Conservation (phyloP, 2,797 vertebrate genomes). For the Phoebastria nigripes region DNA sequence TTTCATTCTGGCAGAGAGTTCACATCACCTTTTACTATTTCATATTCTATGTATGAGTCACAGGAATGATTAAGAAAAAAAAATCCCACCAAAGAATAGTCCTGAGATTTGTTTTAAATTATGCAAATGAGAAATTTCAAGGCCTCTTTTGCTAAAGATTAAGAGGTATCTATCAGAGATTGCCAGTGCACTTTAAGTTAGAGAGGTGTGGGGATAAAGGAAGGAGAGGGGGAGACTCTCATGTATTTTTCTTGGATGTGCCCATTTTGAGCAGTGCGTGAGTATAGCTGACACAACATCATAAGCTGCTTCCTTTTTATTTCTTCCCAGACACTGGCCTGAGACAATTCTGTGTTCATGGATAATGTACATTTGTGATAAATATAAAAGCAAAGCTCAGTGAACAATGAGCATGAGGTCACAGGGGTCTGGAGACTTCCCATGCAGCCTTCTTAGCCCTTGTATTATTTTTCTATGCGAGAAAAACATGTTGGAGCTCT, state of each 20-base stretch:
- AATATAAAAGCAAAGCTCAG: not conserved
- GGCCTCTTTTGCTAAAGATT: not conserved
- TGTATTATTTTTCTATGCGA: not conserved
- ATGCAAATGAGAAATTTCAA: not conserved
- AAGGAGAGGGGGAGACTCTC: not conserved
- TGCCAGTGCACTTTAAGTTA: not conserved
- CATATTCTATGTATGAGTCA: conserved; percentile 33
- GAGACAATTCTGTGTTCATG: not conserved
- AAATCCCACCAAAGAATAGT: not conserved
- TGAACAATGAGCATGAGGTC: not conserved
- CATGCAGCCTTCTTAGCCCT: not conserved
- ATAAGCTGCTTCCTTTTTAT: not conserved
- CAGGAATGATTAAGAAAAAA: conserved; percentile 13
- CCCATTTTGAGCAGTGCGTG: not conserved
- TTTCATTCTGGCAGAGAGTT: conserved; percentile 46
- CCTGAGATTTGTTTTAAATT: conserved; percentile 50
- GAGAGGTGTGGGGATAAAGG: not conserved
- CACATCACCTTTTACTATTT: conserved; percentile 25
- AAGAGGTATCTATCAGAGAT: not conserved
- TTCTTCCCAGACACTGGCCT: not conserved
- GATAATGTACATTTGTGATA: not conserved
- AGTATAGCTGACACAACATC: not conserved
- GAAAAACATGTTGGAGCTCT: not conserved
- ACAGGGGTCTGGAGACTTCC: not conserved
- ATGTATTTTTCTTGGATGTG: not conserved